A percentile compares a stretch with the other conserved stretches of the same genome.
Conservation (phyloP, 1,140 invertebrate species). For the Grapholita molesta region DNA sequence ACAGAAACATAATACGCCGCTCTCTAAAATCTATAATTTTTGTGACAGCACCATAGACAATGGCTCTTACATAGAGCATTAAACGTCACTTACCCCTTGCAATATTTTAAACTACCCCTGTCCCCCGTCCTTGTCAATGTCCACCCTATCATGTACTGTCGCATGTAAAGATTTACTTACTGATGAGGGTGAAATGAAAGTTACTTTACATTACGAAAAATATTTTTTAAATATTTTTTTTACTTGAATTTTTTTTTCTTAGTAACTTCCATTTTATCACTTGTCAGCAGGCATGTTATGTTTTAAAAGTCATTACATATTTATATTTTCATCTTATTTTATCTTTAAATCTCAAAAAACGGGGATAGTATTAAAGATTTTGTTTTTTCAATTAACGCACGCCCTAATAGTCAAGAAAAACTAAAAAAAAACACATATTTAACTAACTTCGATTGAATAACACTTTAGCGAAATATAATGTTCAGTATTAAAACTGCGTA, state of each 20-base stretch:
- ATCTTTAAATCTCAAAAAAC: too few relatives aligned
- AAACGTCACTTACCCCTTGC: slow-evolving; percentile 53
- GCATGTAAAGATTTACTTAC: neutral
- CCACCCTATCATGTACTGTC: slow-evolving; percentile 66
- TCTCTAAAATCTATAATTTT: neutral
- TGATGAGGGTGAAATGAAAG: neutral
- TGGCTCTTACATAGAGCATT: slow-evolving; percentile 38
- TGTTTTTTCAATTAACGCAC: too few relatives aligned
- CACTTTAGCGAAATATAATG: too few relatives aligned
- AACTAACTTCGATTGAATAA: too few relatives aligned
- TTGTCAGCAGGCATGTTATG: too few relatives aligned
- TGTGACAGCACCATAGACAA: neutral
- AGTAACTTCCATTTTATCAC: too few relatives aligned
- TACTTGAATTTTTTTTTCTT: neutral
- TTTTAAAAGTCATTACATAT: too few relatives aligned
- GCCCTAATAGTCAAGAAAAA: too few relatives aligned
- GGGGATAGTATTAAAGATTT: too few relatives aligned
- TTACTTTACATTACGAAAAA: neutral
- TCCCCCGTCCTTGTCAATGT: slow-evolving; percentile 54
- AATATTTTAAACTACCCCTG: slow-evolving; percentile 69
- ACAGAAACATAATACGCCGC: neutral
- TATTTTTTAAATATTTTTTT: neutral
- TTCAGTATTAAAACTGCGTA: too few relatives aligned
- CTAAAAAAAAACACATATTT: too few relatives aligned
- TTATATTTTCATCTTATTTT: too few relatives aligned